Evolutionary conservation across 1,140 invertebrate species (phyloP).

Genomic region (Bombus picipes): DNA sequence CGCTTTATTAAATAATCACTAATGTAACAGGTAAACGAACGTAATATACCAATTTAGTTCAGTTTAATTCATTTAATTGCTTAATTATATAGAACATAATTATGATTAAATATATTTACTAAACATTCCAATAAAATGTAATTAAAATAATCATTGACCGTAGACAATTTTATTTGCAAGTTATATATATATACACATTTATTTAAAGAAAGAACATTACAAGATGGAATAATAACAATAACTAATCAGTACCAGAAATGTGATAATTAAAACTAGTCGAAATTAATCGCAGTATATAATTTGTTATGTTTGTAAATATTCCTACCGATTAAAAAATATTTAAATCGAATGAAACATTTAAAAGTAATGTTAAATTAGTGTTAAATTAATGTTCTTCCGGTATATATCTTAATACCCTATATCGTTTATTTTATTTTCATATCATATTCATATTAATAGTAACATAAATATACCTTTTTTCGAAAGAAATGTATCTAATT

Average conservation of each 20-base stretch:
- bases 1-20: constrained; percentile 22
- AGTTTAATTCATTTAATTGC: background rate
- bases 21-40: constrained; percentile 9
- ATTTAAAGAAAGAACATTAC: background rate
- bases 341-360: background rate
- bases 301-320: background rate
- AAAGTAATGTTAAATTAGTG: background rate
- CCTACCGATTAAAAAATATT: background rate
- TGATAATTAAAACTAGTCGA: no score
- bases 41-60: background rate
- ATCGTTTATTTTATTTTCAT: background rate
- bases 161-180: background rate
- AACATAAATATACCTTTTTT: background rate
- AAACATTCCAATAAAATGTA: background rate
- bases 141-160: background rate
- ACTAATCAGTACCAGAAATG: background rate
- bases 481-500: background rate
- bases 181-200: constrained; percentile 13
- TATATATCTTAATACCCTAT: background rate
- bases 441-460: background rate
- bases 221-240: background rate
- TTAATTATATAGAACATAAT: background rate
- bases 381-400: background rate
- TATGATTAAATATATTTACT: background rate
- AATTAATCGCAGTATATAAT: background rate